Evolutionary conservation across 2,113 vertebrate species (phyloP).

Genomic region (Apeltes quadracus): DNA sequence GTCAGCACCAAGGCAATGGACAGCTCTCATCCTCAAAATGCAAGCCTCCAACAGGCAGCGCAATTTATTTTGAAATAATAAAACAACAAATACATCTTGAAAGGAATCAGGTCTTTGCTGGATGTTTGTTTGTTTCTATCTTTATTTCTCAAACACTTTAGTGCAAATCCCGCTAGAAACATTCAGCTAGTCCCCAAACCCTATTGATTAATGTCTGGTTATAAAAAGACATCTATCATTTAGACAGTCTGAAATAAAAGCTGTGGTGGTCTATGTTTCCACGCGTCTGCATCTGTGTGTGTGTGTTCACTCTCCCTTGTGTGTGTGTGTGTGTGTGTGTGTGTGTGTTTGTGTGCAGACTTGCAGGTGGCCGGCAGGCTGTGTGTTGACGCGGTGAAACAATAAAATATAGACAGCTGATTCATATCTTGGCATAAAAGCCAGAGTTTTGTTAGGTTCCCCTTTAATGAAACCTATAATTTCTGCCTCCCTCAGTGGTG

Average conservation of each 20-base stretch:
- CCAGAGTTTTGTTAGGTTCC: constrained; percentile 71
- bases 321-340: not conserved
- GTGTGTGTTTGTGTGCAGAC: constrained; percentile 4
- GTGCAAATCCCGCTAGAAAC: constrained; percentile 43
- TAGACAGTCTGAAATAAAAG: constrained; percentile 71
- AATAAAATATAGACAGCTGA: constrained; percentile 74
- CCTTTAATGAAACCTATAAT: constrained; percentile 76
- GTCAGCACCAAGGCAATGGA: constrained; percentile 63
- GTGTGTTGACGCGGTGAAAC: constrained; percentile 61
- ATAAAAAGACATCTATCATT: constrained; percentile 73
- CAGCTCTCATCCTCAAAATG: constrained; percentile 41
- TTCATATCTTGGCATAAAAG: constrained; percentile 74
- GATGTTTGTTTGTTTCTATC: constrained; percentile 35
- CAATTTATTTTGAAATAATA: not conserved
- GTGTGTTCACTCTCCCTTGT: not conserved
- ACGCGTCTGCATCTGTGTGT: constrained; percentile 9
- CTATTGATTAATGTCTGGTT: constrained; percentile 69
- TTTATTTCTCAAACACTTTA: constrained; percentile 49
- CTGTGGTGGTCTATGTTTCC: constrained; percentile 39
- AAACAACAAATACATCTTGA: not conserved
- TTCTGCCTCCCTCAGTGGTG: constrained; percentile 52
- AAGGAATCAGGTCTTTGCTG: not conserved
- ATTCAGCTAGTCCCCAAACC: constrained; percentile 48
- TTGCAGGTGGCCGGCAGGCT: constrained; percentile 27
- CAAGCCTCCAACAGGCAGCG: not conserved